phyloP scores from a whole-genome alignment of 2,888 invertebrate species.

The Acrocyrtus sp. region DNA sequence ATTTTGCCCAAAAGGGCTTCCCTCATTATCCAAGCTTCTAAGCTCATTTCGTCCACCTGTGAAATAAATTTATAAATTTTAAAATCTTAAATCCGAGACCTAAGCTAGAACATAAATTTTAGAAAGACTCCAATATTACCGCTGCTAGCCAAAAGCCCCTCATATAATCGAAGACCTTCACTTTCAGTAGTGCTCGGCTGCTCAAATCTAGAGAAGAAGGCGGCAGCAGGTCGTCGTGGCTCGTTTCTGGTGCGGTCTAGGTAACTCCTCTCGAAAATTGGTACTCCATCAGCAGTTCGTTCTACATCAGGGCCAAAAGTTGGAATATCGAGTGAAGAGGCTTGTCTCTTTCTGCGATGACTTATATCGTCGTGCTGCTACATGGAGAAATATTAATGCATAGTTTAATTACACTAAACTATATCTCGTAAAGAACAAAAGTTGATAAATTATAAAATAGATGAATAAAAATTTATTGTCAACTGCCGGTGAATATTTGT shows the following conservation, averaged over 20 bases:
- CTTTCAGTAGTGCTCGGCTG: slow-evolving; percentile 8
- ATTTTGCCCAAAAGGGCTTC: background rate
- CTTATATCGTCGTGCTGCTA: too few species aligned
- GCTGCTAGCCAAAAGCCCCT: background rate
- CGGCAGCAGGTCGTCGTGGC: background rate
- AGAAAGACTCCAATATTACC: background rate
- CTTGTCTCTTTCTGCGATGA: too few species aligned
- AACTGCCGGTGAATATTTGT: too few species aligned
- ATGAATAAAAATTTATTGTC: too few species aligned
- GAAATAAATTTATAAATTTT: too few species aligned
- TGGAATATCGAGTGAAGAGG: too few species aligned
- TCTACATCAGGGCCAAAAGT: background rate
- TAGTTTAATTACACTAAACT: too few species aligned
- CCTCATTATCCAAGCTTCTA: slow-evolving; percentile 4
- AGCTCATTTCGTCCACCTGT: slow-evolving; percentile 7
- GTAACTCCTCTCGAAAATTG: background rate
- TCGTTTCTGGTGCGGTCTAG: background rate
- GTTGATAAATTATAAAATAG: too few species aligned
- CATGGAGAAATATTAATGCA: too few species aligned
- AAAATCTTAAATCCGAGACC: too few species aligned
- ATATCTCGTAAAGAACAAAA: too few species aligned
- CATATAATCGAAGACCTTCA: slow-evolving; percentile 8
- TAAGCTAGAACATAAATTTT: background rate
- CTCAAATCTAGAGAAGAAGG: background rate
- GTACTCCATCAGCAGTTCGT: background rate